These are phyloP conservation scores for Yponomeuta plumbellus DNA, from an alignment of 2,888 invertebrate genomes.

Conservation along the genomic window DNA sequence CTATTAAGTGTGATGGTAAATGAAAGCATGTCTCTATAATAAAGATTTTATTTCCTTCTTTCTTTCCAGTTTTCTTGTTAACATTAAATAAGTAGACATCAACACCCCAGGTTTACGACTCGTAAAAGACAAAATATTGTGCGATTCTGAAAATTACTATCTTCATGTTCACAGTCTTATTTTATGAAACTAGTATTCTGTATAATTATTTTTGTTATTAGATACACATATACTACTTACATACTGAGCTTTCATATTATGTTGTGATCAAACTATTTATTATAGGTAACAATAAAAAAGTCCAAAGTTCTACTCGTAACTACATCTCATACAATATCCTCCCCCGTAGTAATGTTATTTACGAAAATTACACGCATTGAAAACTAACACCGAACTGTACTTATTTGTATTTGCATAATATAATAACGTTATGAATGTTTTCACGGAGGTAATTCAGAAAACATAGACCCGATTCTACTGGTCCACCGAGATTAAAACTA, in stretches of 20 bases:
- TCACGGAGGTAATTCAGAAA: constrained; percentile 26
- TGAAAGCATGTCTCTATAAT: neutral
- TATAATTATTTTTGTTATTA: constrained; percentile 2
- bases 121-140: constrained; percentile 17
- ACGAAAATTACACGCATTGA: neutral
- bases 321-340: neutral
- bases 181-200: constrained; percentile 1
- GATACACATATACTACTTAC: neutral
- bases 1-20: neutral
- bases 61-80: no score
- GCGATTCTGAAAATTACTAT: constrained; percentile 15
- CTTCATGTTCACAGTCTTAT: constrained; percentile 15
- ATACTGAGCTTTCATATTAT: neutral
- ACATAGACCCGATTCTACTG: constrained; percentile 54
- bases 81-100: constrained; percentile 15
- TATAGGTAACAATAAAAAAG: neutral
- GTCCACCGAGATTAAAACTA: constrained; percentile 41
- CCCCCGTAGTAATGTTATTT: neutral
- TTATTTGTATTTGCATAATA: neutral
- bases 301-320: neutral
- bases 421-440: constrained; percentile 20
- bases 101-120: constrained; percentile 9
- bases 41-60: constrained; percentile 10
- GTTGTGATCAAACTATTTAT: neutral
- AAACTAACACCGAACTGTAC: constrained; percentile 2